These are phyloP conservation scores for Dinocampus coccinellae DNA, from an alignment of 2,888 invertebrate species.

Conservation along the genomic window DNA sequence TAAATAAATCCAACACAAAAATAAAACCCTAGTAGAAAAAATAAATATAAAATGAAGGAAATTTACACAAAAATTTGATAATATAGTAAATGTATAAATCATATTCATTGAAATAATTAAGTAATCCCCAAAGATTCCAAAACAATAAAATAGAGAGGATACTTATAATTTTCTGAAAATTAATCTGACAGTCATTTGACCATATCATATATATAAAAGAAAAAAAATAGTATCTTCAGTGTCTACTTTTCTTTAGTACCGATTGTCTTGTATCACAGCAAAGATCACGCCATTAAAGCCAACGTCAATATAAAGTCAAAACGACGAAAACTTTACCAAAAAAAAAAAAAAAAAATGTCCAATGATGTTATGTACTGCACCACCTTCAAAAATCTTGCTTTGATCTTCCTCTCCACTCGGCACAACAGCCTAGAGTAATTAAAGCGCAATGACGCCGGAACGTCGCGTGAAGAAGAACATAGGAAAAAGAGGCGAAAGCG, in stretches of 20 bases:
- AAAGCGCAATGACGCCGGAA: constrained; percentile 22
- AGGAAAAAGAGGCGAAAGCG: constrained; percentile 3
- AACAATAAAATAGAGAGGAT: neutral
- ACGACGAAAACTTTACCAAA: neutral
- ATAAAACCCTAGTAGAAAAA: no score
- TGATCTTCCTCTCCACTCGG: constrained; percentile 19
- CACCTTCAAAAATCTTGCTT: constrained; percentile 21
- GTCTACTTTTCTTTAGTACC: neutral
- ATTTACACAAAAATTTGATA: no score
- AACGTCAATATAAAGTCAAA: constrained; percentile 13
- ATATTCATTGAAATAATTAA: no score
- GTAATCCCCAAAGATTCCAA: no score
- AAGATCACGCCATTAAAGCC: neutral
- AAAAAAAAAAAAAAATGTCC: no score
- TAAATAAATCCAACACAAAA: no score
- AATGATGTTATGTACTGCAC: neutral
- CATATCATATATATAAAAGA: constrained; percentile 18
- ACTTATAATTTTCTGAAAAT: constrained; percentile 41
- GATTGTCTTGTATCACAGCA: neutral
- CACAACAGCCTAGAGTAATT: constrained; percentile 15
- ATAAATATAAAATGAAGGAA: no score
- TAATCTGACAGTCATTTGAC: constrained; percentile 36
- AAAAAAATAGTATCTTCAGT: constrained; percentile 12
- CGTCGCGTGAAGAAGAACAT: neutral
- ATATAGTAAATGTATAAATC: no score